These are phyloP conservation scores for Nothobranchius furzeri DNA, from an alignment of 2,113 vertebrate species.

Conservation along the genomic window DNA sequence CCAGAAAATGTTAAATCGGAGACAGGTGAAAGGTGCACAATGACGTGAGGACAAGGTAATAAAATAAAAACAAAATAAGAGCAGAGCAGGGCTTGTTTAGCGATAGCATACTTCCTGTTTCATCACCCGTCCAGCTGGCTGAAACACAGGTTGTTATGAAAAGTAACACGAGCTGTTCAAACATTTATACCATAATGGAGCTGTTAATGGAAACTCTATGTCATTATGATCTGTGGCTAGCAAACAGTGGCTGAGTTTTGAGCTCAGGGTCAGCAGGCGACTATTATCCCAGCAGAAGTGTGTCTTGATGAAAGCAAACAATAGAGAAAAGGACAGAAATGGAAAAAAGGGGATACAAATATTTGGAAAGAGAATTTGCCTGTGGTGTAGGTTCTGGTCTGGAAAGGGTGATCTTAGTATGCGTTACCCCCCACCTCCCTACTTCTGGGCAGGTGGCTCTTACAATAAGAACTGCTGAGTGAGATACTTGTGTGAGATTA, in stretches of 20 bases:
- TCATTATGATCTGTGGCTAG: background rate
- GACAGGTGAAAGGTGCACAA: background rate
- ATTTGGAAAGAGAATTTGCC: too few relatives aligned
- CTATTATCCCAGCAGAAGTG: conserved; percentile 1
- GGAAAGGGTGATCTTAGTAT: conserved; percentile 32
- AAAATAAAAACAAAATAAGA: background rate
- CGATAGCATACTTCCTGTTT: conserved; percentile 22
- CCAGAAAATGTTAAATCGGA: too few relatives aligned
- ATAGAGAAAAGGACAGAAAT: background rate
- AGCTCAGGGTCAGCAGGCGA: conserved; percentile 13
- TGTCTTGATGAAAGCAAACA: conserved; percentile 4
- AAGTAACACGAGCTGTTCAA: conserved; percentile 48
- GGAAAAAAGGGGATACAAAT: too few relatives aligned
- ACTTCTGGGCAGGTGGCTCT: conserved; percentile 69
- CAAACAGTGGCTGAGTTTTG: background rate
- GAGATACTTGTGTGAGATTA: conserved; percentile 78
- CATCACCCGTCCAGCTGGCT: conserved; percentile 8
- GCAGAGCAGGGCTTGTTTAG: conserved; percentile 1
- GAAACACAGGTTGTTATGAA: conserved; percentile 37
- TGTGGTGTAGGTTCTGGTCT: background rate
- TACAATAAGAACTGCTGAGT: conserved; percentile 75
- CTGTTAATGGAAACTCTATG: conserved; percentile 12
- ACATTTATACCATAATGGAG: conserved; percentile 2
- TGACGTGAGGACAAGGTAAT: background rate
- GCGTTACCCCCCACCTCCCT: conserved; percentile 17